Percentiles rank a stretch among this genome's conserved stretches.
Evolutionary conservation across 2,888 invertebrate species (phyloP).

Genomic region (Cataglyphis livida): DNA sequence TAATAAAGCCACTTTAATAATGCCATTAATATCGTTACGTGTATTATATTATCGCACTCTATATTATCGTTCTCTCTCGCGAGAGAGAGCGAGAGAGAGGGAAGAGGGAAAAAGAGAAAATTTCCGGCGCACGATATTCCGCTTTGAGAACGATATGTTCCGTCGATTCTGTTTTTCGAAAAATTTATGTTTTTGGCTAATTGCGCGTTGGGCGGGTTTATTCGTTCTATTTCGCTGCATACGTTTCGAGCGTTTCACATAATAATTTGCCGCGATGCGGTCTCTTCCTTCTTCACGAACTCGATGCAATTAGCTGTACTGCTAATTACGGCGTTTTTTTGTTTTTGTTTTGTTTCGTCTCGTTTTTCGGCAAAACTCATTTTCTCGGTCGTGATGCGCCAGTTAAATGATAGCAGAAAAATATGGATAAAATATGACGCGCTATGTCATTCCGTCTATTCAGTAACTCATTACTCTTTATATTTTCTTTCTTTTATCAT

Average conservation of each 20-base stretch:
- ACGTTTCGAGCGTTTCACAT: slow-evolving; percentile 43
- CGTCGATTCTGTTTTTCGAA: slow-evolving; percentile 17
- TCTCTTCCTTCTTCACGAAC: not conserved
- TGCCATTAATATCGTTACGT: slow-evolving; percentile 47
- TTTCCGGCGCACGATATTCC: not conserved
- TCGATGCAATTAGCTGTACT: slow-evolving; percentile 51
- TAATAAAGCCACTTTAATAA: slow-evolving; percentile 46
- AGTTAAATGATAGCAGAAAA: slow-evolving; percentile 1
- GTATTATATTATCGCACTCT: slow-evolving; percentile 46
- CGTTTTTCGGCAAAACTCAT: slow-evolving; percentile 48
- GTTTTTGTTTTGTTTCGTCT: slow-evolving; percentile 19
- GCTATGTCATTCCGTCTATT: slow-evolving; percentile 9
- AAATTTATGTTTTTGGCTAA: slow-evolving; percentile 42
- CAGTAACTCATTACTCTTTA: not conserved
- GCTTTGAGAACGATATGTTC: slow-evolving; percentile 1
- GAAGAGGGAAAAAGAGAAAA: no score
- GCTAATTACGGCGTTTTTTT: slow-evolving; percentile 51
- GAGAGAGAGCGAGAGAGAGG: no score
- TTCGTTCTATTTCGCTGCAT: slow-evolving; percentile 30
- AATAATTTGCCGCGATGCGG: slow-evolving; percentile 35
- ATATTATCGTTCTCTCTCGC: not conserved
- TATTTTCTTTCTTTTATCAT: not conserved
- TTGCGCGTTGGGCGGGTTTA: slow-evolving; percentile 44
- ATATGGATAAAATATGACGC: slow-evolving; percentile 20
- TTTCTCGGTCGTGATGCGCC: slow-evolving; percentile 6